Evolutionary conservation across 2,113 vertebrate species (phyloP).

Genomic region (Uria aalge): DNA sequence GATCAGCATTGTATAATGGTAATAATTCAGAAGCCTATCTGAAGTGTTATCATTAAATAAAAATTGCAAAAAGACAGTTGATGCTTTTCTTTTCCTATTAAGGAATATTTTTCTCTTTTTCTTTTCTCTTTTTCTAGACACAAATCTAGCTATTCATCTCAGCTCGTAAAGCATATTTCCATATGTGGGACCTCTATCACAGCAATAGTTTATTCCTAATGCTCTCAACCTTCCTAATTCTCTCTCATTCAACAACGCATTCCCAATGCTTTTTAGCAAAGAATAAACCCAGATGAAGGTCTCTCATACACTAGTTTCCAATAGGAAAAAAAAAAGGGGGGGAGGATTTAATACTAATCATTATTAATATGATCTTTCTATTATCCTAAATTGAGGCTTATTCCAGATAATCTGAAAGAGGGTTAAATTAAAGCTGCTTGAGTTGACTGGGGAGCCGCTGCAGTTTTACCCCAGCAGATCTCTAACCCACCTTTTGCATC

Average conservation of each 20-base stretch:
- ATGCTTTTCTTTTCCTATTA: background rate
- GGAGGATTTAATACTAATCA: background rate
- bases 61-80: fast-evolving
- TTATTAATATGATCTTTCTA: background rate
- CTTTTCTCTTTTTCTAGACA: background rate
- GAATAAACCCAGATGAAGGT: background rate
- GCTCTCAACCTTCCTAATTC: background rate
- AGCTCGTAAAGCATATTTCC: background rate
- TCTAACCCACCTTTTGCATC: background rate
- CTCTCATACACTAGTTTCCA: background rate
- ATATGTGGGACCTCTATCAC: background rate
- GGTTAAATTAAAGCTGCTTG: background rate
- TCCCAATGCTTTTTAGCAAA: background rate
- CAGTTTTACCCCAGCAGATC: background rate
- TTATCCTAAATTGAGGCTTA: background rate
- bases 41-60: background rate
- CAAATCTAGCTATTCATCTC: background rate
- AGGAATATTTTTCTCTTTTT: background rate
- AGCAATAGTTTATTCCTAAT: background rate
- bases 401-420: background rate
- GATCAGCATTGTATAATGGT: too few species aligned
- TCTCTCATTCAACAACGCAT: background rate
- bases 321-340: background rate
- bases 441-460: background rate
- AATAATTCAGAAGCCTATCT: background rate